Conservation (phyloP, 2,888 invertebrate genomes). For the Nephrotoma appendiculata region DNA sequence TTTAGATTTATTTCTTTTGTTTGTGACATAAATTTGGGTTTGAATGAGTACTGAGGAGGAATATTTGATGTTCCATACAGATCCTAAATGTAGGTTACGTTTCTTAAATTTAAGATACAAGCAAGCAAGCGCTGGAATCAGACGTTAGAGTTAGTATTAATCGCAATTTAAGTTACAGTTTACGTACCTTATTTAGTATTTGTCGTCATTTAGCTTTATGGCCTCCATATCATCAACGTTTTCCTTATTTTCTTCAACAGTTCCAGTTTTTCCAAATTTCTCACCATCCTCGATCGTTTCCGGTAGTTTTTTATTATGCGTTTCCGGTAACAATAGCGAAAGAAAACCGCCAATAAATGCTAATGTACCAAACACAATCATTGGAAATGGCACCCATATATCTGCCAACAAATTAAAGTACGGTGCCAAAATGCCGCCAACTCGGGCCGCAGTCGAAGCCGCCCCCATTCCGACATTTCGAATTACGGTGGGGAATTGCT, state of each 20-base stretch:
- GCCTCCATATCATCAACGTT: not conserved
- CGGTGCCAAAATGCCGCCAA: slow-evolving; percentile 53
- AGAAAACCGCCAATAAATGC: slow-evolving; percentile 57
- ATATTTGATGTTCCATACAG: not conserved
- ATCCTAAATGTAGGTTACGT: not conserved
- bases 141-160: not conserved
- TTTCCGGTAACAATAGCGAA: slow-evolving; percentile 63
- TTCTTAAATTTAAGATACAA: not conserved
- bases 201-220: not conserved
- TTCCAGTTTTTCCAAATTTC: slow-evolving; percentile 36
- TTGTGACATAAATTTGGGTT: not conserved
- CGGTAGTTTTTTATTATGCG: slow-evolving; percentile 56
- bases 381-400: slow-evolving; percentile 49
- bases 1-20: not conserved
- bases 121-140: not conserved
- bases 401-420: slow-evolving; percentile 56
- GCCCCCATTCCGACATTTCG: slow-evolving; percentile 78
- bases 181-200: not conserved
- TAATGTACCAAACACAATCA: slow-evolving; percentile 54
- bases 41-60: not conserved
- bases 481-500: slow-evolving; percentile 61
- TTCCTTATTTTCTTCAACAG: too few species aligned
- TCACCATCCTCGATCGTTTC: slow-evolving; percentile 74
- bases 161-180: not conserved
- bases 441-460: slow-evolving; percentile 72